Conservation (phyloP, 2,113 vertebrate species). For the Gobius niger region DNA sequence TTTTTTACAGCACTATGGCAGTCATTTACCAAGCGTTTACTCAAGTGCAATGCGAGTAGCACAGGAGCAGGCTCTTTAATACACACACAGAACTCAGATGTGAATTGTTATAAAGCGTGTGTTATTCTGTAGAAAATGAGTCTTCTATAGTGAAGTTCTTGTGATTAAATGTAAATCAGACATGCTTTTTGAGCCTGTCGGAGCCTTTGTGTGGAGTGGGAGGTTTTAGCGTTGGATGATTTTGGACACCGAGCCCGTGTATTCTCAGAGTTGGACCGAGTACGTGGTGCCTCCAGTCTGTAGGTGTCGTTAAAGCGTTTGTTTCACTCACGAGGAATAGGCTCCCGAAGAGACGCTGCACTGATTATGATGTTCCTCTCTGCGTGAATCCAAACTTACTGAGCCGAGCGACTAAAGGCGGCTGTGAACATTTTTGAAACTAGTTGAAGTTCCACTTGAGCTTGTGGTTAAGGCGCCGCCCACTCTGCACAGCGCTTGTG, state of each 20-base stretch:
- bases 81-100: too few species aligned
- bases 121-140: too few species aligned
- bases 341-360: background rate
- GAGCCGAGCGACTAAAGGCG: background rate
- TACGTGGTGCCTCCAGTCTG: conserved; percentile 23
- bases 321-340: background rate
- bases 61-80: too few species aligned
- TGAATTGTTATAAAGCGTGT: too few species aligned
- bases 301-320: conserved; percentile 36
- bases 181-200: conserved; percentile 9
- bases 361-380: background rate
- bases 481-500: too few species aligned
- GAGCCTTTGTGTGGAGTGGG: conserved; percentile 30
- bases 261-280: conserved; percentile 31
- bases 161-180: background rate
- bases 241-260: background rate
- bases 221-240: conserved; percentile 31
- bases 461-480: too few species aligned
- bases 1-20: too few species aligned
- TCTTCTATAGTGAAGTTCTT: background rate
- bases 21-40: too few species aligned
- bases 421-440: background rate
- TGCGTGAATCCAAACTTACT: background rate
- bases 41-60: too few species aligned
- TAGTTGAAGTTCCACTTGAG: too few species aligned